Conservation (phyloP, 1,140 invertebrate species). For the Caerostris darwini region DNA sequence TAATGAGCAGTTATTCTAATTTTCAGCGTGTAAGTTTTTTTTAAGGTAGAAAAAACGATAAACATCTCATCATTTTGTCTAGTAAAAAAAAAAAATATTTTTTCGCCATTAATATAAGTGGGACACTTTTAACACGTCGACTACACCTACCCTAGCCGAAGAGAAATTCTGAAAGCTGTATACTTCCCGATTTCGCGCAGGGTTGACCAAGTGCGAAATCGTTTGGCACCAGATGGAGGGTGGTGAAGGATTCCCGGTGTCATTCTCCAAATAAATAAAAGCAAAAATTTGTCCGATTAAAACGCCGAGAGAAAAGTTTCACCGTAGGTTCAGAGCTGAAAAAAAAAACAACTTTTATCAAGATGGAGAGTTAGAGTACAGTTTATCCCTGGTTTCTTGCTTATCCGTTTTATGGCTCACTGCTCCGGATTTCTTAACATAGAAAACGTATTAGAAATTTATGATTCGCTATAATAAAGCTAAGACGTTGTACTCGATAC, state of each 20-base stretch:
- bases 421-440: not conserved
- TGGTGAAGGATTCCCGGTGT: not conserved
- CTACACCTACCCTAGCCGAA: too few species aligned
- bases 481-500: too few species aligned
- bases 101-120: too few species aligned
- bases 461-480: too few species aligned
- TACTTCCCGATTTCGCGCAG: too few species aligned
- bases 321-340: not conserved
- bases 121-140: too few species aligned
- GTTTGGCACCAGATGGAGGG: not conserved
- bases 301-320: not conserved
- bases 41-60: too few species aligned
- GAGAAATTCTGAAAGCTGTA: too few species aligned
- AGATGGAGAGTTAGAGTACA: not conserved
- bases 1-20: too few species aligned
- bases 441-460: not conserved
- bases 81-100: too few species aligned
- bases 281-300: not conserved
- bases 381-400: not conserved
- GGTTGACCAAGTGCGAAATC: not conserved
- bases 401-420: not conserved
- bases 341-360: not conserved
- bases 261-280: not conserved
- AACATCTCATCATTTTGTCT: too few species aligned
- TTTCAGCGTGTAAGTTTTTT: too few species aligned